A percentile compares a stretch with the other conserved stretches of the same genome.
Evolutionary conservation across 92 coral and sea anemone genomes (phyloP).

Genomic region (Zoanthus sociatus): DNA sequence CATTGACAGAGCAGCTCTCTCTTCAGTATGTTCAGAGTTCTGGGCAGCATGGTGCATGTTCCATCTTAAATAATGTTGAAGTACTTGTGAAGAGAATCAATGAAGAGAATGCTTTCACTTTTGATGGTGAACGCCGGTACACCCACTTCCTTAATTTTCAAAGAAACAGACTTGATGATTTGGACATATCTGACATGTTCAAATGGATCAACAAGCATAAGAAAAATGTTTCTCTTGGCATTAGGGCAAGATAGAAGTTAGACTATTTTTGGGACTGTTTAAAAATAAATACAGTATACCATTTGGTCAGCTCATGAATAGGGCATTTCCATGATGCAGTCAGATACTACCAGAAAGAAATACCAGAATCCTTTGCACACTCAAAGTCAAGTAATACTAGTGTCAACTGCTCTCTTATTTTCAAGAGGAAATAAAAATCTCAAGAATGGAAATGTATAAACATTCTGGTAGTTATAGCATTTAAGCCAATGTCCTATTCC

Average conservation of each 20-base stretch:
- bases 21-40: too few species aligned
- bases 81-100: slow-evolving; percentile 48
- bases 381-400: neutral
- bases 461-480: too few species aligned
- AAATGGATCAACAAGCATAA: slow-evolving; percentile 68
- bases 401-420: neutral
- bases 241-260: slow-evolving; percentile 56
- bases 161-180: slow-evolving; percentile 43
- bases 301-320: too few species aligned
- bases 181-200: slow-evolving; percentile 50
- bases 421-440: too few species aligned
- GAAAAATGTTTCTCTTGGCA: slow-evolving; percentile 43
- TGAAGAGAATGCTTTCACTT: neutral
- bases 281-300: too few species aligned
- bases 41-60: too few species aligned
- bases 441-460: too few species aligned
- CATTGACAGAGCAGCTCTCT: slow-evolving; percentile 43
- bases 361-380: neutral
- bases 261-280: too few species aligned
- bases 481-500: too few species aligned
- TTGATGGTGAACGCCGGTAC: slow-evolving; percentile 12
- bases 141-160: slow-evolving; percentile 40
- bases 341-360: neutral
- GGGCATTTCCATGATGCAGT: neutral
- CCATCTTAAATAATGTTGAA: neutral